These are phyloP conservation scores for Chunga burmeisteri DNA, from an alignment of 2,113 vertebrate species.

Conservation along the genomic window DNA sequence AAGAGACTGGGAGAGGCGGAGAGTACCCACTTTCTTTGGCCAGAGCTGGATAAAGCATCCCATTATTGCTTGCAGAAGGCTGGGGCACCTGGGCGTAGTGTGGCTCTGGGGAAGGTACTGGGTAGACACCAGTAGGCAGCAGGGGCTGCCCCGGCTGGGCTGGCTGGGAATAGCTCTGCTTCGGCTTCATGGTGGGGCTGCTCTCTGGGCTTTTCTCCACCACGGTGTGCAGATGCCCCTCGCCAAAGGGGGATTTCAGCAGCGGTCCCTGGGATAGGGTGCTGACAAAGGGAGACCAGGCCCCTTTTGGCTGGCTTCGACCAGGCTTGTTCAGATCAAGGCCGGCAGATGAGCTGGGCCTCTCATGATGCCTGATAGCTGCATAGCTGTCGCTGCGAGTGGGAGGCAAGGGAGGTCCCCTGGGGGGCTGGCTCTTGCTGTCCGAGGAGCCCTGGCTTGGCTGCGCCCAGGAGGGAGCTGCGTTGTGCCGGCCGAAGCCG, in stretches of 20 bases:
- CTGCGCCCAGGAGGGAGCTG: slow-evolving; percentile 71
- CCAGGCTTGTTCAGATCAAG: slow-evolving; percentile 80
- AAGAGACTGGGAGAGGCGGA: neutral
- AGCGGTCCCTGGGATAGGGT: slow-evolving; percentile 60
- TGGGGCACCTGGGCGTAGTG: slow-evolving; percentile 86
- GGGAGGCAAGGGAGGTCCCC: slow-evolving; percentile 83
- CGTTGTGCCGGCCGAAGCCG: slow-evolving; percentile 66
- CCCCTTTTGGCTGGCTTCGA: slow-evolving; percentile 76
- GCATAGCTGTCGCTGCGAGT: slow-evolving; percentile 90
- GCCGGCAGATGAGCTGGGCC: slow-evolving; percentile 85
- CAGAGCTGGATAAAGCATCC: slow-evolving; percentile 78
- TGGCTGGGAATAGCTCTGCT: slow-evolving; percentile 76
- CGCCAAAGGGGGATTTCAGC: slow-evolving; percentile 67
- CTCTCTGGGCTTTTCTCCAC: slow-evolving; percentile 93
- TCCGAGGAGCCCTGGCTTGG: slow-evolving; percentile 73
- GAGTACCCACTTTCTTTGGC: slow-evolving; percentile 82
- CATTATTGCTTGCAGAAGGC: slow-evolving; percentile 57
- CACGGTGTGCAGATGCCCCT: slow-evolving; percentile 90
- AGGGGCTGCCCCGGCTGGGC: slow-evolving; percentile 80
- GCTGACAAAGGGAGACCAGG: slow-evolving; percentile 75
- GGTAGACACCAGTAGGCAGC: slow-evolving; percentile 82
- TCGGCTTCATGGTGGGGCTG: slow-evolving; percentile 87
- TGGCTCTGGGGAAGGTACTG: slow-evolving; percentile 84
- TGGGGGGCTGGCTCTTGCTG: slow-evolving; percentile 46
- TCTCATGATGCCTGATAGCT: slow-evolving; percentile 84